Evolutionary conservation across 2,797 vertebrate genomes (phyloP).

Genomic region (Sebastes taczanowskii): DNA sequence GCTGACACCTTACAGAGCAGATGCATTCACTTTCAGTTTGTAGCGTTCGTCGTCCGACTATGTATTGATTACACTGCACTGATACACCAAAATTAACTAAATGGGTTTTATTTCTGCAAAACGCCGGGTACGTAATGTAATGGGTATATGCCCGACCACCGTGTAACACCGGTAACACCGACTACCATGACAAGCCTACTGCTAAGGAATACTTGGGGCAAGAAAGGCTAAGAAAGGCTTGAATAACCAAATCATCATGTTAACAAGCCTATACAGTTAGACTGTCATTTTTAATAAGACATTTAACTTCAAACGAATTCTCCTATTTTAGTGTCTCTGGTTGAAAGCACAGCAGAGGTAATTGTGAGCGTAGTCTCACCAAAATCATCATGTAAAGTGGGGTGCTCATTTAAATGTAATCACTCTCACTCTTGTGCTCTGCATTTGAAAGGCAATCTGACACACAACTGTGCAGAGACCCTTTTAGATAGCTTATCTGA

Average conservation of each 20-base stretch:
- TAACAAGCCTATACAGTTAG: background rate
- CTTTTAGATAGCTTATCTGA: conserved; percentile 38
- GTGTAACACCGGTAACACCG: too few relatives aligned
- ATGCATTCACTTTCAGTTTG: too few relatives aligned
- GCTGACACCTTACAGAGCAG: too few relatives aligned
- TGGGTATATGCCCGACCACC: too few relatives aligned
- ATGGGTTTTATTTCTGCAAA: too few relatives aligned
- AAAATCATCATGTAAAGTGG: conserved; percentile 34
- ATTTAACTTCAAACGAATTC: background rate
- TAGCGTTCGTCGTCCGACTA: too few relatives aligned
- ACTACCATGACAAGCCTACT: too few relatives aligned
- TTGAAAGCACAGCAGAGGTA: conserved; percentile 14
- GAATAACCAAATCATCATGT: background rate
- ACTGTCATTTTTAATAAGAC: background rate
- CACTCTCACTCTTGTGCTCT: conserved; percentile 15
- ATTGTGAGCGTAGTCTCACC: conserved; percentile 8
- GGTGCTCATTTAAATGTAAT: conserved; percentile 47
- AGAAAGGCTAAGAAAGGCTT: background rate
- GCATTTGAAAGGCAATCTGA: conserved; percentile 34
- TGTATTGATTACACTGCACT: too few relatives aligned
- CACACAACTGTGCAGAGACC: background rate
- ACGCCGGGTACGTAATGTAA: too few relatives aligned
- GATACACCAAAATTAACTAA: too few relatives aligned
- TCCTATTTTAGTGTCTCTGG: conserved; percentile 4
- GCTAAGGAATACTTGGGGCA: background rate